Base-by-base conservation (phyloP, 2,888 invertebrate genomes). In the Chirona hameri region DNA sequence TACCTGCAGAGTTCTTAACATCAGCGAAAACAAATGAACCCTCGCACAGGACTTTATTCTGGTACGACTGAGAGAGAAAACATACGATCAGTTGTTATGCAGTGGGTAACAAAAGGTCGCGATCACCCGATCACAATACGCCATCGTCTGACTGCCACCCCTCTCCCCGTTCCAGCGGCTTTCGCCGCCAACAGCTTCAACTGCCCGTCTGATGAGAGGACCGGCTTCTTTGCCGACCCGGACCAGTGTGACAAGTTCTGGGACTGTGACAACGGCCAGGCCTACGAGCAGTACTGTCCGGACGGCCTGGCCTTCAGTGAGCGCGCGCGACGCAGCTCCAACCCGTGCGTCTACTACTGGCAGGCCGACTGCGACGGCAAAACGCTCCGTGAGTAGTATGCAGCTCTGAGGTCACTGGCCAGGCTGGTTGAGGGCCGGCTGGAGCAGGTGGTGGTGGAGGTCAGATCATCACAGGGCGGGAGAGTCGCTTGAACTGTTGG, bases 341-440 rank as follows among this genome's bases (percentile, higher is more conserved):
- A 95, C 90, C 95, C 96, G 88, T 96, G 96, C 87, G 96, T 96
- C 89, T 95, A 95, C 87, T 94, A 95, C 87, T 96, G 95, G 92
- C 95, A 95, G 87, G 95, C 95, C 31, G 96, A 96, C 88, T 96
- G 96, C 87, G 95, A 94, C 82, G 95, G 95, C 88, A 92, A 96
- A 87, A 91, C 93, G 46, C 46, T 76, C 39, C 39, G 76, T 76
- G 46, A 76, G 76, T 12, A 12, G n/a, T 3, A 27, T 10, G 27
- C 14, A 24, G 24, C 3, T 18, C 60, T 9, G 60, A 39, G 4
- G 39, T 39, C 24, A 60, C 24, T 60, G 60, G 60, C 9, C 21
- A 10, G 12, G 60, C 60, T 24, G 55, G 55, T 2, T 55, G 55
- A 18, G 15, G 55, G 55, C 55, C 55, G 55, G 18, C 15, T 55